phyloP scores from a whole-genome alignment of 2,797 vertebrate genomes.

The Crenichthys baileyi region DNA sequence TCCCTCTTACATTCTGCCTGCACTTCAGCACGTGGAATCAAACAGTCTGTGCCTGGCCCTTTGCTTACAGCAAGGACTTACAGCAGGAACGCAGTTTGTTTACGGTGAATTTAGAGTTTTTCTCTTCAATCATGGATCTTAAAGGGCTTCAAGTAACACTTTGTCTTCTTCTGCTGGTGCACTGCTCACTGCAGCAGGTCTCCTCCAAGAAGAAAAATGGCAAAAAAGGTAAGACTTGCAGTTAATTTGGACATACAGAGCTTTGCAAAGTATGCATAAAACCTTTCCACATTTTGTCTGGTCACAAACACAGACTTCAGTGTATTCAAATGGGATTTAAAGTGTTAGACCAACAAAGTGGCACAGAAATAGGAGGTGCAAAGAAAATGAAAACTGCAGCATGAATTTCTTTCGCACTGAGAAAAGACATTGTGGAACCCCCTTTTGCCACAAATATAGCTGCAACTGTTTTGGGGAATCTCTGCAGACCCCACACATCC shows the following conservation, averaged over 20 bases:
- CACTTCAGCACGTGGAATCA: conserved; percentile 23
- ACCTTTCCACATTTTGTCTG: neutral
- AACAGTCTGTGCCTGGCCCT: conserved; percentile 26
- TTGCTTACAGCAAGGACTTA: conserved; percentile 37
- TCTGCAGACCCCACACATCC: no score
- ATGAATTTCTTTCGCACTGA: neutral
- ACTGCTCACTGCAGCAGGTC: conserved; percentile 73
- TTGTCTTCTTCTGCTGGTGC: conserved; percentile 80
- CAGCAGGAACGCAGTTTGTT: conserved; percentile 17
- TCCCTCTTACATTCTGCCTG: conserved; percentile 43
- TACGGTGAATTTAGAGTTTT: conserved; percentile 19
- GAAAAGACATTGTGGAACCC: neutral
- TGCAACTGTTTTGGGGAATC: no score
- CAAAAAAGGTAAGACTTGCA: conserved; percentile 86
- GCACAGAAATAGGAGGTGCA: neutral
- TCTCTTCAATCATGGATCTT: conserved; percentile 76
- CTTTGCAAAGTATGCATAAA: neutral
- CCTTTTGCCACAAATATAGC: neutral
- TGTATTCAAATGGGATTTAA: neutral
- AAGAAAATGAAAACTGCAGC: neutral
- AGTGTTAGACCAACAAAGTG: neutral
- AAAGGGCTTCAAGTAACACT: conserved; percentile 75
- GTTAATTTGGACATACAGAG: neutral
- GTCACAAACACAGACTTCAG: neutral
- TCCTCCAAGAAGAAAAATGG: conserved; percentile 63